These are phyloP conservation scores for Champsocephalus esox DNA, from an alignment of 2,797 vertebrate genomes.

Conservation along the genomic window DNA sequence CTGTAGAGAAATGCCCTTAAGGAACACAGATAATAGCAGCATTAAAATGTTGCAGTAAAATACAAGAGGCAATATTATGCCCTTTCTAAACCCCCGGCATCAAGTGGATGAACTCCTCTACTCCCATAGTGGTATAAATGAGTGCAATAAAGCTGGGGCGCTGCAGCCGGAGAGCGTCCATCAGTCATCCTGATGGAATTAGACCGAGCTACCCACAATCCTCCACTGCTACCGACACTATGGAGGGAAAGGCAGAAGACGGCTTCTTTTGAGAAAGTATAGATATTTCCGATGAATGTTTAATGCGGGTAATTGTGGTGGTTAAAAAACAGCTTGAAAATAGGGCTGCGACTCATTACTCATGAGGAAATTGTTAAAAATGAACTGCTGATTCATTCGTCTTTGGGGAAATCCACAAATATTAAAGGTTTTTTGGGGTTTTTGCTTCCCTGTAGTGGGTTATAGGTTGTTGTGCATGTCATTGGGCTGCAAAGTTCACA, in stretches of 20 bases:
- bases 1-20: slow-evolving; percentile 36
- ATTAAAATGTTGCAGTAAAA: slow-evolving; percentile 72
- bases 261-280: background rate
- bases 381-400: no score
- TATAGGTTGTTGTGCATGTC: no score
- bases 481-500: no score
- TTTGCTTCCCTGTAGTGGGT: no score
- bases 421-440: no score
- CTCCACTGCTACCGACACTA: slow-evolving; percentile 51
- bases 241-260: slow-evolving; percentile 12
- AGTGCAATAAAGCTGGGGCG: slow-evolving; percentile 64
- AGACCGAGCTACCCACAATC: slow-evolving; percentile 72
- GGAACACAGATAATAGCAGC: slow-evolving; percentile 53
- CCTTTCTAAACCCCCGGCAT: slow-evolving; percentile 45
- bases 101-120: slow-evolving; percentile 55
- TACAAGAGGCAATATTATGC: slow-evolving; percentile 60
- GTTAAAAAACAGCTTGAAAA: no score
- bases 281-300: no score
- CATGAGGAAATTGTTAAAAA: no score
- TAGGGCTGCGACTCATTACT: no score
- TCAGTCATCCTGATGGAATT: slow-evolving; percentile 80
- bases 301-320: slow-evolving; percentile 16
- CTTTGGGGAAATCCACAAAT: no score
- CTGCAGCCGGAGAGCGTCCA: slow-evolving; percentile 58
- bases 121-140: slow-evolving; percentile 71